Base-by-base conservation (phyloP, 2,113 vertebrate genomes). In the Chinchilla lanigera region DNA sequence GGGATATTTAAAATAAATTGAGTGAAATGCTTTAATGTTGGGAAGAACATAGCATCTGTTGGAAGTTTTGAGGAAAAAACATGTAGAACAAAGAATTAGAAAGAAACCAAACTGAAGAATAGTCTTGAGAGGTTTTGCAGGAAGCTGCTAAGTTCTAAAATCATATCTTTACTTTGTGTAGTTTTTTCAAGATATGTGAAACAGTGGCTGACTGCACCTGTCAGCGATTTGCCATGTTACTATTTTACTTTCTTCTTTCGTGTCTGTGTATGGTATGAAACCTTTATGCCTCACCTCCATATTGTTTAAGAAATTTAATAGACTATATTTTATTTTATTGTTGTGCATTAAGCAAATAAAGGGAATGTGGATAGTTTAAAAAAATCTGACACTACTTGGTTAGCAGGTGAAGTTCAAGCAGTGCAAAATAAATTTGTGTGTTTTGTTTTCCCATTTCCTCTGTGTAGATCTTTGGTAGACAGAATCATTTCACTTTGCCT, bases 321-420 rank as follows among this genome's bases (percentile, higher is more conserved):
- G 28, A 67, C n/a, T 81, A 4, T 16, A 14, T n/a, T 1, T 52
- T 35, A 65, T 78, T 94, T 47, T 88, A 13, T 52, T n/a, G 1
- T 38, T 90, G 71, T 58, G 90, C 82, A 33, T 90, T 88, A 93
- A 86, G 58, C 3, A 69, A 83, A 95, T 26, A 92, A 67, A 71
- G 3, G 65, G 65, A 50, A 77, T 50, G 47, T 19, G 44, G 35
- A 22, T 65, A 30, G 26, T 33, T 91, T 47, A 35, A 83, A 77
- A 75, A 60, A 90, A 24, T 80, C 58, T 85, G 24, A 56, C 35
- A 47, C 11, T 28, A 35, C 7, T 60, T 65, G 44, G 26, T 38
- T 75, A 73, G 28, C 33, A 93, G 60, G 4, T 63, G 10, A 81
- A 9, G 12, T 52, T 44, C 22, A 61, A 50, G 20, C 5, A 30